A percentile compares a stretch with the other conserved stretches of the same genome.
phyloP scores from a whole-genome alignment of 1,140 invertebrate genomes.

The Pygmarrhopalites habei region DNA sequence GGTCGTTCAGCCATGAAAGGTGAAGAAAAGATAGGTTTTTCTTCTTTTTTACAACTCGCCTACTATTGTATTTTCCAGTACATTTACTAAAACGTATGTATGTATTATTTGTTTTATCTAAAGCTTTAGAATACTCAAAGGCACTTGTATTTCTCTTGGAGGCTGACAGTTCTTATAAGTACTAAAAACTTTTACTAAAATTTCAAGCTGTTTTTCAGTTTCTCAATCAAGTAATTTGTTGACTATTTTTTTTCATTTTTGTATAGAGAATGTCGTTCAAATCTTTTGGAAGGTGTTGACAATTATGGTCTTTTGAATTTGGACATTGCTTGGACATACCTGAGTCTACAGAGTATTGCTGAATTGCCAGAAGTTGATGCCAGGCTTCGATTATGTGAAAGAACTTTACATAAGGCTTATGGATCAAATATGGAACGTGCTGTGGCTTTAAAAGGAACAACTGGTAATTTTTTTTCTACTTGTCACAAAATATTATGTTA shows the following conservation, averaged over 20 bases:
- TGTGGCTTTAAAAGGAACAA: constrained; percentile 58
- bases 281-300: constrained; percentile 49
- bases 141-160: neutral
- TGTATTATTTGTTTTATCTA: neutral
- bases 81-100: constrained; percentile 14
- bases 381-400: constrained; percentile 57
- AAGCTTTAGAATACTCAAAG: neutral
- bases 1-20: constrained; percentile 58
- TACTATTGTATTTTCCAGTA: constrained; percentile 66
- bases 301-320: constrained; percentile 65
- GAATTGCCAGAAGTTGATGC: constrained; percentile 61
- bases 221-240: no score
- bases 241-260: constrained; percentile 9
- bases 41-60: no score
- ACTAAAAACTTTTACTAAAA: no score
- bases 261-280: constrained; percentile 57
- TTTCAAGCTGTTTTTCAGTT: no score
- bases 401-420: constrained; percentile 59
- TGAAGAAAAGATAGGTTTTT: constrained; percentile 59
- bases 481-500: no score
- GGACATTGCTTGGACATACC: constrained; percentile 78
- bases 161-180: neutral
- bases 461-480: constrained; percentile 42
- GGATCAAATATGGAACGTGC: constrained; percentile 62
- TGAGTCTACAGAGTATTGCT: constrained; percentile 60